phyloP scores from a whole-genome alignment of 1,140 invertebrate species.

The Ceratoteleas bidentatus region DNA sequence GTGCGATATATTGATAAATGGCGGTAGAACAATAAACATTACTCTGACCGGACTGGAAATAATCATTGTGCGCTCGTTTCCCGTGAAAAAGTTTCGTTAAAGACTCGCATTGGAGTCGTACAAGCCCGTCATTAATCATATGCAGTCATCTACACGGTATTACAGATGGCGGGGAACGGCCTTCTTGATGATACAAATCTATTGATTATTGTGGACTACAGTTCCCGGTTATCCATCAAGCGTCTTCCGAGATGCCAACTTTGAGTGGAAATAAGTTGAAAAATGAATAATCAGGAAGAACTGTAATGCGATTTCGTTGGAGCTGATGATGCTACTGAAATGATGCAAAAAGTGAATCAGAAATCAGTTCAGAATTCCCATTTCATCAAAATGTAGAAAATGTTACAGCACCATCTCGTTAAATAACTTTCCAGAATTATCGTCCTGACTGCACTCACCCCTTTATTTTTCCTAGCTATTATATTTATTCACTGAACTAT shows the following conservation, averaged over 20 bases:
- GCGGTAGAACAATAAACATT: not conserved
- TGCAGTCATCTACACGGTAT: conserved; percentile 8
- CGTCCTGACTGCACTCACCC: no score
- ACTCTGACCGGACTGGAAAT: conserved; percentile 5
- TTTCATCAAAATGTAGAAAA: no score
- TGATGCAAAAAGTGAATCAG: no score
- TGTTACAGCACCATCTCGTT: no score
- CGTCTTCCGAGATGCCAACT: not conserved
- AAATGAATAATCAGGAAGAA: no score
- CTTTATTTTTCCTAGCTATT: no score
- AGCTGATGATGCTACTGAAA: no score
- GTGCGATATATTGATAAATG: not conserved
- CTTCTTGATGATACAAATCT: conserved; percentile 8
- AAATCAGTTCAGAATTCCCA: no score
- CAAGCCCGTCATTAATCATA: conserved; percentile 27
- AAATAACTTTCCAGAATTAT: no score
- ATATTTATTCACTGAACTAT: no score
- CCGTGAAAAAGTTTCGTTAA: conserved; percentile 22
- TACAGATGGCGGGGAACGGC: conserved; percentile 4
- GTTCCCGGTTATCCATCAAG: not conserved
- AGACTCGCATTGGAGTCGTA: not conserved
- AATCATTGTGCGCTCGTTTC: conserved; percentile 7
- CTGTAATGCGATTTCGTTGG: no score
- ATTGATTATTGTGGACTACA: conserved; percentile 13
- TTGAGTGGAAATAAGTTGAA: no score